These are phyloP conservation scores for Capromys pilorides DNA, from an alignment of 2,797 vertebrate species.

Conservation along the genomic window DNA sequence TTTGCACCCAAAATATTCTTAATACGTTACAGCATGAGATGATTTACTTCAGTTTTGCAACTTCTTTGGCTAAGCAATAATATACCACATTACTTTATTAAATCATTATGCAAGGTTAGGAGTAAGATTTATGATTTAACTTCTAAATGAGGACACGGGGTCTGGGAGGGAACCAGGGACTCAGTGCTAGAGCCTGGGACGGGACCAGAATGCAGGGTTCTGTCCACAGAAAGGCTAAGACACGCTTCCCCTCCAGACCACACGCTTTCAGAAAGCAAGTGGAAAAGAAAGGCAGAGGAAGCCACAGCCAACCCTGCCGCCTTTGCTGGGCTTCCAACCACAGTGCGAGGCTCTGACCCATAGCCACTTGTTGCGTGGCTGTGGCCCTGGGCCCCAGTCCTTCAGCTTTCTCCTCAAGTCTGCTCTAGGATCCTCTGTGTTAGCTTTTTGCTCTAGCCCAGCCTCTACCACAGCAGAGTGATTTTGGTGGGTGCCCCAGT, in stretches of 20 bases:
- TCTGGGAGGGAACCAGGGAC: not conserved
- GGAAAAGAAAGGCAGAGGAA: not conserved
- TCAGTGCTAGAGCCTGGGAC: not conserved
- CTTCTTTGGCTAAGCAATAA: not conserved
- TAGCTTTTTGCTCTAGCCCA: not conserved
- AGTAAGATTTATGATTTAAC: conserved; percentile 35
- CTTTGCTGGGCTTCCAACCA: not conserved
- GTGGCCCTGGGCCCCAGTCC: not conserved
- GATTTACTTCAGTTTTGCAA: conserved; percentile 5
- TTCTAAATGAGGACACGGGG: conserved; percentile 6
- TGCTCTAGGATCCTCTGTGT: not conserved
- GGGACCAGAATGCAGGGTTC: not conserved
- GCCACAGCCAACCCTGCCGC: not conserved
- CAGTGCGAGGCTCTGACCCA: not conserved
- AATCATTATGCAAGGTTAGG: not conserved
- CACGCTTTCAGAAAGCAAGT: not conserved
- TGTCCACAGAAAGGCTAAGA: not conserved
- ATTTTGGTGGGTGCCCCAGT: not conserved
- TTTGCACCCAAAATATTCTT: conserved; percentile 49
- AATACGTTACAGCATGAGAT: not conserved
- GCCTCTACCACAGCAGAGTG: not conserved
- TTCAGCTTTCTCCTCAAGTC: not conserved
- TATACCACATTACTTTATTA: conserved; percentile 12
- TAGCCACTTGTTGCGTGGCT: not conserved
- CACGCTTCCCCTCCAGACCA: not conserved